These are phyloP conservation scores for Silurus glanis DNA, from an alignment of 2,113 vertebrate species.

Conservation along the genomic window DNA sequence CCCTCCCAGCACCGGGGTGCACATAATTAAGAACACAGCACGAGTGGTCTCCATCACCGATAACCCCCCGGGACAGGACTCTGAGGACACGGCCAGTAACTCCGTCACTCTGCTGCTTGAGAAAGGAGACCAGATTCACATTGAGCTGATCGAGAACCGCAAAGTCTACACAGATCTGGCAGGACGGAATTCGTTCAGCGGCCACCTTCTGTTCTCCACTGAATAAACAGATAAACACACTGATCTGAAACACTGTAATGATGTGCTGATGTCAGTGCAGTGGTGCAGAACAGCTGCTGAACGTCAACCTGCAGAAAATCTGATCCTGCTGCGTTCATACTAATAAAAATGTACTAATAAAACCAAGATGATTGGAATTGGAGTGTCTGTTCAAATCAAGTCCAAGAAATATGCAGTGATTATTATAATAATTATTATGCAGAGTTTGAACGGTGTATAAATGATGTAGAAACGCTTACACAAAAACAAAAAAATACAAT, in stretches of 20 bases:
- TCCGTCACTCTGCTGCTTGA: conserved; percentile 19
- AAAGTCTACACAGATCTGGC: neutral
- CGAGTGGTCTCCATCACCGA: neutral
- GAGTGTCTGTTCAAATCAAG: no score
- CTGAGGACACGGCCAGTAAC: neutral
- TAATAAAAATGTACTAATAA: neutral
- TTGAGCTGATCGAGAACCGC: neutral
- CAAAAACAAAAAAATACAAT: no score
- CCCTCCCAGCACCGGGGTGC: neutral
- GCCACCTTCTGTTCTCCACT: conserved; percentile 33
- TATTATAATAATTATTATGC: no score
- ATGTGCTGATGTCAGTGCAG: neutral
- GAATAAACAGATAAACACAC: neutral
- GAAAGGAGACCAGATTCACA: conserved; percentile 27
- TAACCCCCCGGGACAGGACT: neutral
- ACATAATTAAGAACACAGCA: neutral
- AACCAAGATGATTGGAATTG: neutral
- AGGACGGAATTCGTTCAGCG: conserved; percentile 39
- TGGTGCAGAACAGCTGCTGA: neutral
- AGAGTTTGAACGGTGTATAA: no score
- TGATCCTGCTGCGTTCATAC: neutral
- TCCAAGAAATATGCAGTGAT: no score
- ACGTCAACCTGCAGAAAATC: neutral
- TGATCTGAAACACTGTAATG: neutral
- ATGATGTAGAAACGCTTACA: no score